These are phyloP conservation scores for Drosophila neotestacea DNA, from an alignment of 2,888 invertebrate genomes.

Conservation along the genomic window DNA sequence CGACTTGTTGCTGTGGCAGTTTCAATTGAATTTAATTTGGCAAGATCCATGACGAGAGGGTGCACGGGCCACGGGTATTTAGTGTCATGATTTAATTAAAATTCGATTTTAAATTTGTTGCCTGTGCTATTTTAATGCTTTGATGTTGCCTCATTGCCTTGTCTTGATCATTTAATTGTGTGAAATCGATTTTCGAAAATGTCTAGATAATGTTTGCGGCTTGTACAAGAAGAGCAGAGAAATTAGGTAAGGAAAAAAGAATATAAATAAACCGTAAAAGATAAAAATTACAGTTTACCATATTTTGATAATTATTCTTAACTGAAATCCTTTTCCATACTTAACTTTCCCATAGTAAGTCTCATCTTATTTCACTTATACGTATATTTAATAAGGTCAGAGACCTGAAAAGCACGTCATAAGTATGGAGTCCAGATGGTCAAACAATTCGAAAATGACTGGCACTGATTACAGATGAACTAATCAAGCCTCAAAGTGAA, in stretches of 20 bases:
- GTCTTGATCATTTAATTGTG: slow-evolving; percentile 41
- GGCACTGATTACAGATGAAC: slow-evolving; percentile 40
- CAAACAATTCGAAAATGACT: slow-evolving; percentile 1
- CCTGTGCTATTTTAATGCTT: slow-evolving; percentile 69
- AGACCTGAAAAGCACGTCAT: slow-evolving; percentile 13
- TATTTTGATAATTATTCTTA: neutral
- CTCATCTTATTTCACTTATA: neutral
- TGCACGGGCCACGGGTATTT: slow-evolving; percentile 54
- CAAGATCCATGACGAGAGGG: slow-evolving; percentile 39
- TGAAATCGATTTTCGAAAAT: slow-evolving; percentile 44
- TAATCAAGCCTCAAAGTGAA: slow-evolving; percentile 2
- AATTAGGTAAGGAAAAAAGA: neutral
- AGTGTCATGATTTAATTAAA: slow-evolving; percentile 79
- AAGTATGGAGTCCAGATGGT: slow-evolving; percentile 22
- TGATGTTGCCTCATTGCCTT: slow-evolving; percentile 49
- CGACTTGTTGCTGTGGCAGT: slow-evolving; percentile 53
- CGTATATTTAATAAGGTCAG: slow-evolving; percentile 19
- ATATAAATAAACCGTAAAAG: neutral
- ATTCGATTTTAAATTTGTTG: slow-evolving; percentile 62
- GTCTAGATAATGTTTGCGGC: slow-evolving; percentile 20
- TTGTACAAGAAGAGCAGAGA: slow-evolving; percentile 1
- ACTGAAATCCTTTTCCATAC: neutral
- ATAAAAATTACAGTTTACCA: neutral
- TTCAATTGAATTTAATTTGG: slow-evolving; percentile 78
- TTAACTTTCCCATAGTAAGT: neutral